These are phyloP conservation scores for Cyphomyrus discorhynchus DNA, from an alignment of 2,113 vertebrate species.

Conservation along the genomic window DNA sequence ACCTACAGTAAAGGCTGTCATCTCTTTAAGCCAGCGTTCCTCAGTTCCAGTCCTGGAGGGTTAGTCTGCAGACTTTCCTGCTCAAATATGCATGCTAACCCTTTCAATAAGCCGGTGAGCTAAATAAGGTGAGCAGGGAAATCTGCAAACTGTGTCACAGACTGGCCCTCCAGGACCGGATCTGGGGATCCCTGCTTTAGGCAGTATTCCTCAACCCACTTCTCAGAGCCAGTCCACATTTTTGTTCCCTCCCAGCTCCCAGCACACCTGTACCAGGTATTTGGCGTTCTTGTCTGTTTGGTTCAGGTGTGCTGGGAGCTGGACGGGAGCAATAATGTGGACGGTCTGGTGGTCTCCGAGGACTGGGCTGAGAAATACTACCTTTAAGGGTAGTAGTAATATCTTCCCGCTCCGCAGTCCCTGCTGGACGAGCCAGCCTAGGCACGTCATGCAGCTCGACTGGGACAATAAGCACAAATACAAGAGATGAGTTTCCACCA, in stretches of 20 bases:
- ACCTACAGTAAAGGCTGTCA: neutral
- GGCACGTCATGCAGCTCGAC: conserved; percentile 97
- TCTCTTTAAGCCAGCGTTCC: neutral
- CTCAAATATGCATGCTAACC: neutral
- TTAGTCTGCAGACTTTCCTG: neutral
- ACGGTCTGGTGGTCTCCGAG: neutral
- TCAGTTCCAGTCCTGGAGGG: neutral
- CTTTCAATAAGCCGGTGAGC: neutral
- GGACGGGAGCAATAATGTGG: neutral
- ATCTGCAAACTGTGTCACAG: neutral
- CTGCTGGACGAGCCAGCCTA: conserved; percentile 96
- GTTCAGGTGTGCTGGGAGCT: neutral
- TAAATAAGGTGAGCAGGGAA: neutral
- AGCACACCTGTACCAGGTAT: neutral
- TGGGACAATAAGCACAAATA: conserved; percentile 98
- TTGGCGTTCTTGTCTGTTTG: neutral
- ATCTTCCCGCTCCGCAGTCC: conserved; percentile 62
- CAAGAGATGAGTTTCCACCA: conserved; percentile 95
- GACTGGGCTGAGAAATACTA: neutral
- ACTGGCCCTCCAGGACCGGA: neutral
- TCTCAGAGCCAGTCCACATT: neutral
- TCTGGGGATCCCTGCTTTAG: neutral
- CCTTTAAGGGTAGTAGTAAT: neutral
- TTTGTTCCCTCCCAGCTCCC: neutral
- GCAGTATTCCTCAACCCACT: neutral